A percentile compares a stretch with the other conserved stretches of the same genome.
These are phyloP conservation scores for Phenganax marumi DNA, from an alignment of 92 coral and sea anemone genomes.

Conservation along the genomic window DNA sequence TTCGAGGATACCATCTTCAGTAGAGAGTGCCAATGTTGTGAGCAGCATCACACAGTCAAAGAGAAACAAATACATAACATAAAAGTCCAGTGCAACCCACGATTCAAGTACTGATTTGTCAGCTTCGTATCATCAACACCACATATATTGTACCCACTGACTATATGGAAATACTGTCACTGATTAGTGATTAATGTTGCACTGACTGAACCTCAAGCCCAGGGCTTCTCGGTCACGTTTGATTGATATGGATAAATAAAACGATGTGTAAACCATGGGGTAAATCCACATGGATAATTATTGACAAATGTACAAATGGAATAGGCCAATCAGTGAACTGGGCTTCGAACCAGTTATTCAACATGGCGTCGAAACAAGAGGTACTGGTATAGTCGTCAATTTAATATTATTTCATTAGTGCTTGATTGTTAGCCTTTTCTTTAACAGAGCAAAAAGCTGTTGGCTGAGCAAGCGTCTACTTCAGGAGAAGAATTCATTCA, in stretches of 20 bases:
- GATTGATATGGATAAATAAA: too few species aligned
- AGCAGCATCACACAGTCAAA: constrained; percentile 2
- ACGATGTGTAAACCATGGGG: too few species aligned
- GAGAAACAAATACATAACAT: background rate
- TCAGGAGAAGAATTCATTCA: constrained; percentile 88
- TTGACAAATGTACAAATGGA: background rate
- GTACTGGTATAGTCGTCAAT: constrained; percentile 30
- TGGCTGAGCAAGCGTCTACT: constrained; percentile 82
- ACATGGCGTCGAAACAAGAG: constrained; percentile 76
- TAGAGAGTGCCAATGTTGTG: constrained; percentile 31
- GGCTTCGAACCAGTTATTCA: too few species aligned
- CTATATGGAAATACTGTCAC: too few species aligned
- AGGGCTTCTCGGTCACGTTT: background rate
- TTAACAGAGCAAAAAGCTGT: constrained; percentile 64
- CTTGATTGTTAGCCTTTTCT: background rate
- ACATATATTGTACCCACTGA: too few species aligned
- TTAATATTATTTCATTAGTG: background rate
- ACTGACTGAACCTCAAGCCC: background rate
- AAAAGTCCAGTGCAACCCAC: too few species aligned
- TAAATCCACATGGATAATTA: background rate
- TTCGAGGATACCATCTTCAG: constrained; percentile 15
- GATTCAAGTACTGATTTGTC: too few species aligned
- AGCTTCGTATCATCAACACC: too few species aligned
- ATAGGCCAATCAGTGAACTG: background rate
- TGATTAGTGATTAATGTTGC: too few species aligned